Evolutionary conservation across 2,113 vertebrate genomes (phyloP).

Genomic region (Lanius ludovicianus): DNA sequence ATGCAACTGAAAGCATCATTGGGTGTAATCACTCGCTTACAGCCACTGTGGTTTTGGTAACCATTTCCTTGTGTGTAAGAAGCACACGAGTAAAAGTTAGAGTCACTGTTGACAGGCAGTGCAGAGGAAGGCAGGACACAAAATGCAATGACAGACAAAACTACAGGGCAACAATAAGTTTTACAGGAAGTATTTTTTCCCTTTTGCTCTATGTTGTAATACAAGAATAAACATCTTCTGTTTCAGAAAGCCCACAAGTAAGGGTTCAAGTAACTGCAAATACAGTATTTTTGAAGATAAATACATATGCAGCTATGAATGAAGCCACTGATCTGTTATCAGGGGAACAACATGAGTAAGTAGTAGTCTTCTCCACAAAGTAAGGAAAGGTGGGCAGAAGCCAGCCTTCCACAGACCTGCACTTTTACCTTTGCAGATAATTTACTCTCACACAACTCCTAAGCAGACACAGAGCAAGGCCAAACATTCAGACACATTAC

Average conservation of each 20-base stretch:
- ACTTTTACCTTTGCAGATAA: background rate
- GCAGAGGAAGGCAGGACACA: background rate
- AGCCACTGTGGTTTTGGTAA: constrained; percentile 42
- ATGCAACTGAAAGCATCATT: background rate
- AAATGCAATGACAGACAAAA: background rate
- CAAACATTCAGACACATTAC: background rate
- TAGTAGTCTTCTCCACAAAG: background rate
- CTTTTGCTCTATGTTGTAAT: background rate
- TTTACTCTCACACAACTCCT: background rate
- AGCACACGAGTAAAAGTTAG: background rate
- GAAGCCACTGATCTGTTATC: background rate
- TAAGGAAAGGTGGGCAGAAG: background rate
- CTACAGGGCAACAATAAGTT: background rate
- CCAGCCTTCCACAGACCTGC: background rate
- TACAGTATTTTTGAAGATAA: background rate
- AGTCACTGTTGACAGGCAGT: background rate
- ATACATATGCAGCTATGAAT: background rate
- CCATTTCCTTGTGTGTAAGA: constrained; percentile 28
- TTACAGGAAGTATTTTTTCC: background rate
- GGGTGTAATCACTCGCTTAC: background rate
- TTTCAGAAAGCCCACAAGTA: background rate
- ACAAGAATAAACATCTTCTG: background rate
- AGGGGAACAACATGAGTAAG: background rate
- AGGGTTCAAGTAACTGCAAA: background rate
- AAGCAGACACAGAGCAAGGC: background rate